Percentiles rank a stretch among this genome's conserved stretches.
These are phyloP conservation scores for Dromococcyx pavoninus DNA, from an alignment of 2,797 vertebrate species.

Conservation along the genomic window DNA sequence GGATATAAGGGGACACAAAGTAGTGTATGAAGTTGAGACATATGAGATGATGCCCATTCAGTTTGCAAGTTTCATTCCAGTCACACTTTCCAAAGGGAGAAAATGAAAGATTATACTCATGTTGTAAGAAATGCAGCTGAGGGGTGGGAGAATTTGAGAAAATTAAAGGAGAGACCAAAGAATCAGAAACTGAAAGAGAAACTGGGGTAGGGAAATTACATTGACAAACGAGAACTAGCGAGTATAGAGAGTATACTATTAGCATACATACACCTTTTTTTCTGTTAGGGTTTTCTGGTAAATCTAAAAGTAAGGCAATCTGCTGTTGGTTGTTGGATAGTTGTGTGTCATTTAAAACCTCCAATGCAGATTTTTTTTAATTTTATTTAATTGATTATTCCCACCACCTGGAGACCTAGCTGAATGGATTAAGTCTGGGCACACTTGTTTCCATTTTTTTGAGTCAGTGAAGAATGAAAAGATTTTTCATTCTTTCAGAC, in stretches of 20 bases:
- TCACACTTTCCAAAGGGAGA: not conserved
- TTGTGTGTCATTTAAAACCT: too few relatives aligned
- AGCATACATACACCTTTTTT: not conserved
- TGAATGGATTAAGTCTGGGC: not conserved
- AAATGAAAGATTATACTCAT: not conserved
- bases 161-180: not conserved
- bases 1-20: not conserved
- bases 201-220: accelerated
- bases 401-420: not conserved
- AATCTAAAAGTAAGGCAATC: not conserved
- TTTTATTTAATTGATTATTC: not conserved
- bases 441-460: not conserved
- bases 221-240: not conserved
- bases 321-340: not conserved
- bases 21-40: not conserved
- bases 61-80: not conserved
- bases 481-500: not conserved
- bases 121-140: not conserved
- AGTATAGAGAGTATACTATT: not conserved
- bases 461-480: not conserved
- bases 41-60: not conserved
- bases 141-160: not conserved
- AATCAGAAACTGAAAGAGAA: not conserved
- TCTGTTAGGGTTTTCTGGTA: not conserved
- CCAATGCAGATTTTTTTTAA: too few relatives aligned